These are phyloP conservation scores for Procambarus virginalis DNA, from an alignment of 1,140 invertebrate genomes.

Conservation along the genomic window DNA sequence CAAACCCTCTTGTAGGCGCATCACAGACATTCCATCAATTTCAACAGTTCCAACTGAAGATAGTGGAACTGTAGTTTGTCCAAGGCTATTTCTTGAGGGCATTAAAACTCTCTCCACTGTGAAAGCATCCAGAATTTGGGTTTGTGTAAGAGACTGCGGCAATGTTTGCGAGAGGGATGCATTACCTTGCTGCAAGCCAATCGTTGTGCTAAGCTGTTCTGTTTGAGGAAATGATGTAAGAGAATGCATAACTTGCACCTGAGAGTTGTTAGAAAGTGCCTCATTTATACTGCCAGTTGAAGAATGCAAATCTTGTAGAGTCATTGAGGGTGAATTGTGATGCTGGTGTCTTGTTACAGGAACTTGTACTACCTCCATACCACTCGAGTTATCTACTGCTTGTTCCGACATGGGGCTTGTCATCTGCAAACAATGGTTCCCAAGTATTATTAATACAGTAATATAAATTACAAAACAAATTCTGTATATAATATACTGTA, in stretches of 20 bases:
- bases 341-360: slow-evolving; percentile 44
- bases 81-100: slow-evolving; percentile 40
- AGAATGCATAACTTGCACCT: slow-evolving; percentile 36
- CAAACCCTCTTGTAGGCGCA: slow-evolving; percentile 27
- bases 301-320: slow-evolving; percentile 22
- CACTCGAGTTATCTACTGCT: not conserved
- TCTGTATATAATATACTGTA: no score
- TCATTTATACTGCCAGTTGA: slow-evolving; percentile 40
- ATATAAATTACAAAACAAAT: no score
- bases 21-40: slow-evolving; percentile 31
- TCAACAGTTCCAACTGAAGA: slow-evolving; percentile 38
- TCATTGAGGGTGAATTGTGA: not conserved
- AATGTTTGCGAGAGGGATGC: slow-evolving; percentile 25
- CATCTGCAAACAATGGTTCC: slow-evolving; percentile 29
- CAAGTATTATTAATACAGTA: not conserved
- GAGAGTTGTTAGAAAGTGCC: slow-evolving; percentile 29
- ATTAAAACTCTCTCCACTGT: slow-evolving; percentile 44
- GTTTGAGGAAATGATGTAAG: slow-evolving; percentile 31
- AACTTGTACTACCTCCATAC: slow-evolving; percentile 21
- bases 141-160: slow-evolving; percentile 13
- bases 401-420: slow-evolving; percentile 7
- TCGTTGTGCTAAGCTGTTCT: slow-evolving; percentile 15
- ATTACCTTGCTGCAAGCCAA: slow-evolving; percentile 8
- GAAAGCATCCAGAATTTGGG: slow-evolving; percentile 43
- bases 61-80: slow-evolving; percentile 18